Evolutionary conservation across 2,888 invertebrate species (phyloP).

Genomic region (Drepana falcataria): DNA sequence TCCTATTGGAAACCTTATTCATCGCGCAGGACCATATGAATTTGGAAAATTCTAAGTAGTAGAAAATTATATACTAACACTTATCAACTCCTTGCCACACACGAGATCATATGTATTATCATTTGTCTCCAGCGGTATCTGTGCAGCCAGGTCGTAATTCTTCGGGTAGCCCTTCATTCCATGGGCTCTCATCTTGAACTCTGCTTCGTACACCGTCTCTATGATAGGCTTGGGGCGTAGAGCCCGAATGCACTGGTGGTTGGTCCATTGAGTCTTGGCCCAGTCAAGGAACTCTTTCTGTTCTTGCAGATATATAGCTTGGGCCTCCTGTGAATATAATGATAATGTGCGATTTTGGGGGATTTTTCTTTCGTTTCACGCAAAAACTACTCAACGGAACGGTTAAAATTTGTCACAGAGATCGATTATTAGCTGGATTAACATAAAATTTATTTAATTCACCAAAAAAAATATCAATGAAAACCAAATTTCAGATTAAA

Average conservation of each 20-base stretch:
- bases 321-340: slow-evolving; percentile 33
- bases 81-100: slow-evolving; percentile 37
- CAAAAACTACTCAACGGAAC: too few relatives aligned
- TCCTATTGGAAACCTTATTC: too few relatives aligned
- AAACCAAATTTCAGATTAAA: slow-evolving; percentile 2
- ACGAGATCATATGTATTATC: slow-evolving; percentile 30
- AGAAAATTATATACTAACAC: slow-evolving; percentile 33
- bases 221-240: slow-evolving; percentile 49
- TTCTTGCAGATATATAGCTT: slow-evolving; percentile 47
- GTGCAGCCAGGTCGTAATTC: slow-evolving; percentile 46
- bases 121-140: slow-evolving; percentile 41
- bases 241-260: slow-evolving; percentile 45
- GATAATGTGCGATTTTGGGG: background rate
- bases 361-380: too few relatives aligned
- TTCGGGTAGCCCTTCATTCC: slow-evolving; percentile 43
- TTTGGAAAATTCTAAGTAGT: too few relatives aligned
- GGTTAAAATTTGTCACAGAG: too few relatives aligned
- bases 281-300: slow-evolving; percentile 57
- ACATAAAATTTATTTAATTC: too few relatives aligned
- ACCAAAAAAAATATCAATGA: background rate
- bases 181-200: slow-evolving; percentile 39
- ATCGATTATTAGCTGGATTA: too few relatives aligned
- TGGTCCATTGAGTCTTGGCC: slow-evolving; percentile 53
- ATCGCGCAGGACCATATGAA: too few relatives aligned
- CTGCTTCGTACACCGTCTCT: slow-evolving; percentile 54